A percentile compares a stretch with the other conserved stretches of the same genome.
Conservation (phyloP, 2,113 vertebrate species). For the Atherinomorus stipes region DNA sequence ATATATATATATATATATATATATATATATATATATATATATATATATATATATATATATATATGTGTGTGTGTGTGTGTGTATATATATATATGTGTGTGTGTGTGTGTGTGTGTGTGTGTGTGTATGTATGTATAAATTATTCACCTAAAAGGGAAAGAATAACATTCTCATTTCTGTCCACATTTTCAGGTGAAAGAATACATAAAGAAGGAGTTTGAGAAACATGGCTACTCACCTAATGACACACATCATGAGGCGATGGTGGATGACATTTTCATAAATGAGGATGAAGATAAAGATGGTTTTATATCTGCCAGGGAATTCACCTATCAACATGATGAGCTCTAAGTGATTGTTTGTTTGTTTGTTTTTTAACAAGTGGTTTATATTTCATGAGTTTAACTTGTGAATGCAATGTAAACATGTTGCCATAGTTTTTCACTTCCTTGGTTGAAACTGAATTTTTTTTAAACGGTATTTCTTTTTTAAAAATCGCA, state of each 20-base stretch:
- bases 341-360: slow-evolving; percentile 86
- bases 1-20: no score
- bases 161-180: background rate
- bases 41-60: no score
- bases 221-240: slow-evolving; percentile 90
- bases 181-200: slow-evolving; percentile 86
- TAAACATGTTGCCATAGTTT: slow-evolving; percentile 14
- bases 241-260: slow-evolving; percentile 94
- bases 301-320: slow-evolving; percentile 96
- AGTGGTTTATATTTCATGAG: background rate
- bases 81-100: no score
- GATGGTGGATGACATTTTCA: slow-evolving; percentile 96
- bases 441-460: background rate
- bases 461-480: background rate
- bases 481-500: background rate
- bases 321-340: slow-evolving; percentile 95
- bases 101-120: no score
- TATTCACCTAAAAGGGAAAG: background rate
- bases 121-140: no score
- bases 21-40: no score
- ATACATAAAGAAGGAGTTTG: slow-evolving; percentile 94
- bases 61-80: no score
- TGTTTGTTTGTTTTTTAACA: background rate
- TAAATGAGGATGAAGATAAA: slow-evolving; percentile 95
- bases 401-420: background rate